Percentiles rank a stretch among this genome's conserved stretches.
phyloP scores from a whole-genome alignment of 2,888 invertebrate species.

The Prosapia bicincta region DNA sequence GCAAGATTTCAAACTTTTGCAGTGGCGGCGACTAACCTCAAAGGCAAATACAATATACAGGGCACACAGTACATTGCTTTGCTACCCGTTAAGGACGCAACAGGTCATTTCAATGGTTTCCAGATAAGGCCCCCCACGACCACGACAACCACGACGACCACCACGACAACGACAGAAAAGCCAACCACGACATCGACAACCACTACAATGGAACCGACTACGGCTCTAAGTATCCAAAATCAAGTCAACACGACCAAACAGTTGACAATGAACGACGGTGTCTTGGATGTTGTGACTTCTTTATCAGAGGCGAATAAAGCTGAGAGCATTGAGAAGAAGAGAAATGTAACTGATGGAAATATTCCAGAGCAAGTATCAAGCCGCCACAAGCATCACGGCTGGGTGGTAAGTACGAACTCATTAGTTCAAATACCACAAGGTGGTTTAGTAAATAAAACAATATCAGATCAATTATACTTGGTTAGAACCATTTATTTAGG shows the following conservation, averaged over 20 bases:
- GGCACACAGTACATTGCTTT: conserved; percentile 39
- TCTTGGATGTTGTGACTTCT: background rate
- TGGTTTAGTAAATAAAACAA: too few relatives aligned
- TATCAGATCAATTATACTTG: too few relatives aligned
- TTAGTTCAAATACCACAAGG: too few relatives aligned
- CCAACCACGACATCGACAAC: conserved; percentile 9
- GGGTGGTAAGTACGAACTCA: background rate
- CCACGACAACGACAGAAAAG: conserved; percentile 4
- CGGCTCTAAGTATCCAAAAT: background rate
- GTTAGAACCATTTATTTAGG: too few relatives aligned
- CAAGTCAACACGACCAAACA: background rate
- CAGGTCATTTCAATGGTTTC: conserved; percentile 25
- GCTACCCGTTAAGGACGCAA: conserved; percentile 37
- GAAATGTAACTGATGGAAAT: background rate
- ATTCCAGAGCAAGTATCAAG: background rate
- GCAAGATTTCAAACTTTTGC: conserved; percentile 40
- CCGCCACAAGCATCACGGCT: background rate
- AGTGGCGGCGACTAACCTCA: conserved; percentile 36
- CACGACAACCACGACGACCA: conserved; percentile 13
- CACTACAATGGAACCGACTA: background rate
- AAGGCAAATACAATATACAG: conserved; percentile 33
- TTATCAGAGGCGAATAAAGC: background rate
- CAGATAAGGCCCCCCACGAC: conserved; percentile 9
- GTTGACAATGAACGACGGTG: background rate
- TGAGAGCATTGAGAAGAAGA: conserved; percentile 16